Evolutionary conservation across 2,888 invertebrate species (phyloP).

Genomic region (Sphaerophoria rueppellii): DNA sequence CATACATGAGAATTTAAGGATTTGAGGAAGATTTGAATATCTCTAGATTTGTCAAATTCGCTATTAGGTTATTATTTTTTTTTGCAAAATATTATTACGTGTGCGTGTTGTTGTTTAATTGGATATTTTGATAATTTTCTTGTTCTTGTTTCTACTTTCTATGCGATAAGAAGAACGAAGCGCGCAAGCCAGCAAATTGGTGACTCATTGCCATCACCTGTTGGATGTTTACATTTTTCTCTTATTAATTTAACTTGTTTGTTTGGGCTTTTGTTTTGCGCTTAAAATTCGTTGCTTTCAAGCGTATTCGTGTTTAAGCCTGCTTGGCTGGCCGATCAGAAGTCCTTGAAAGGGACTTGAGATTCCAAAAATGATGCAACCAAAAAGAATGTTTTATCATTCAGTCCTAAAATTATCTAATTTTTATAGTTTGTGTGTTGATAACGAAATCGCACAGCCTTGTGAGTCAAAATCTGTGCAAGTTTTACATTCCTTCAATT

Average conservation of each 20-base stretch:
- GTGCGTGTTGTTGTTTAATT: slow-evolving; percentile 33
- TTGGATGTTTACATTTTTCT: slow-evolving; percentile 66
- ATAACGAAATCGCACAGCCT: too few species aligned
- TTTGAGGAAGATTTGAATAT: slow-evolving; percentile 33
- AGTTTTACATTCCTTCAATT: too few species aligned
- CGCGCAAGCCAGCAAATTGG: slow-evolving; percentile 42
- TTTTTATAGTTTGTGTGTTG: too few species aligned
- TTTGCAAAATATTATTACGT: slow-evolving; percentile 11
- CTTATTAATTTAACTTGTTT: not conserved
- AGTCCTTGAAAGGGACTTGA: not conserved
- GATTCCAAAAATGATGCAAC: slow-evolving; percentile 38
- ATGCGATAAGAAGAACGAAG: slow-evolving; percentile 41
- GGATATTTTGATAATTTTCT: slow-evolving; percentile 17
- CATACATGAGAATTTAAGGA: not conserved
- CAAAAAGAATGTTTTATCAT: slow-evolving; percentile 16
- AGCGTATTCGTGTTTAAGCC: slow-evolving; percentile 42
- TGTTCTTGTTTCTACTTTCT: slow-evolving; percentile 25
- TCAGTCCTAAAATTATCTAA: too few species aligned
- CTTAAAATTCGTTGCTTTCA: slow-evolving; percentile 15
- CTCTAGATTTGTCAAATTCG: not conserved
- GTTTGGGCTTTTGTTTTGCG: slow-evolving; percentile 9
- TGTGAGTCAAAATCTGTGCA: too few species aligned
- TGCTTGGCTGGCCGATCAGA: slow-evolving; percentile 35
- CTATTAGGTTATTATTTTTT: slow-evolving; percentile 31
- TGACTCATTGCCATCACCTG: slow-evolving; percentile 69